phyloP scores from a whole-genome alignment of 2,113 vertebrate genomes.

The Indicator indicator region DNA sequence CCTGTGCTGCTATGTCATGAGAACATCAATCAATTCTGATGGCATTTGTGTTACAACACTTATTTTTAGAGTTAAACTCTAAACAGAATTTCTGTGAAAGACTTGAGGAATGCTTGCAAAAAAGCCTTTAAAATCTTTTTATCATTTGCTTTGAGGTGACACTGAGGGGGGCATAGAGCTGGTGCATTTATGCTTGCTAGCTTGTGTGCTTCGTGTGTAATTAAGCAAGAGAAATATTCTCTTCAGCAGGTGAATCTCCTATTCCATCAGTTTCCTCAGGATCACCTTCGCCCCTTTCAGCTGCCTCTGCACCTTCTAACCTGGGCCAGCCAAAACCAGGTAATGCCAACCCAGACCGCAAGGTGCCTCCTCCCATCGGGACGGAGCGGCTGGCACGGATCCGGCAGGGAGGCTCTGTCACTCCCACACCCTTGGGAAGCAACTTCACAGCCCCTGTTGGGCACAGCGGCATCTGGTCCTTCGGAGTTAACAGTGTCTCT shows the following conservation, averaged over 20 bases:
- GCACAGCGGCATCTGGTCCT: conserved; percentile 98
- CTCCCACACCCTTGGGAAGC: conserved; percentile 89
- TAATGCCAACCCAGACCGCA: conserved; percentile 86
- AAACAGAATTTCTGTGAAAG: neutral
- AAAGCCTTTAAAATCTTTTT: neutral
- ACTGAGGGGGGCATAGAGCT: neutral
- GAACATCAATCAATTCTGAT: neutral
- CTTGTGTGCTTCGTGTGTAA: conserved; percentile 30
- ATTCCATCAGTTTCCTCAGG: conserved; percentile 93
- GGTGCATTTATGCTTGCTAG: neutral
- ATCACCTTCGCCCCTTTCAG: conserved; percentile 91
- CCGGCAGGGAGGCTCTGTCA: conserved; percentile 93
- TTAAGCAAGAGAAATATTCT: conserved; percentile 80
- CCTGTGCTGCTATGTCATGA: neutral
- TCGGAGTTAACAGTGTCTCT: conserved; percentile 92
- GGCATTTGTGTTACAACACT: conserved; percentile 21
- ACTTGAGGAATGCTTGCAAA: neutral
- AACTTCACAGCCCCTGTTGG: conserved; percentile 95
- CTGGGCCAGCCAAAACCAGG: conserved; percentile 89
- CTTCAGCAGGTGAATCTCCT: conserved; percentile 91
- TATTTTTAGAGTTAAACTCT: neutral
- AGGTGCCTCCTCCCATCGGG: conserved; percentile 96
- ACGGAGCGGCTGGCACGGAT: conserved; percentile 94
- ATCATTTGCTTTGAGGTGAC: neutral
- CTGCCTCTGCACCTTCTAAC: conserved; percentile 84